Evolutionary conservation across 53 echinoderm and acorn worm genomes (phyloP), one percentile per base, ranked within the genome.

Genomic region (Patiria pectinifera): DNA sequence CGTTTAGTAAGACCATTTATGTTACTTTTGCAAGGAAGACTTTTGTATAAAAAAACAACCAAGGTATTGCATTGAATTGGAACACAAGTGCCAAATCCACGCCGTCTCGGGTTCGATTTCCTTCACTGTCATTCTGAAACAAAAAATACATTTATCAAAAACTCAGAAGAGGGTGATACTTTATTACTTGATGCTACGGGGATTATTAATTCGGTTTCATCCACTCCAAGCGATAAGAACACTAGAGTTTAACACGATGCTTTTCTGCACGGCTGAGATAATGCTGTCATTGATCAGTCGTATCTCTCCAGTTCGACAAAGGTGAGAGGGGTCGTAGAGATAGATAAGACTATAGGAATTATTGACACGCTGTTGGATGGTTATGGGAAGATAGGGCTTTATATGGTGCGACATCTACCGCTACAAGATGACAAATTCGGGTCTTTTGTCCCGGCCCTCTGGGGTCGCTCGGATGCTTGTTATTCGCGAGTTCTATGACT

Each of bases 151-250:
- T 79, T 79, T 79, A 48, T 79, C 79, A 79, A 79, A 35, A 48
- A 4, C 79, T 12, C 79, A 5, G 11, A 26, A 48, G 79, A 79
- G 19, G 24, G 47, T 46, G 79, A 13, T 47, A 15, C 45, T 11
- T 2, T 15, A 79, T 45, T 15, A 74, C 74, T 24, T 24, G 74
- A 74, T 74, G 10, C 24, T 70, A 21, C 15, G 14, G 35, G 47
- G 48, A 46, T 46, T 79, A 79, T 46, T 79, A 48, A 45, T 79
- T 48, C 47, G 10, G 3, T 14, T 79, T 13, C 19, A 79, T 79
- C 48, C 79, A 79, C 79, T 79, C 48, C 48, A 79, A 15, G 45
- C 7, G 79, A 79, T 79, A 79, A 79, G 79, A 79, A 12, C 44
- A 46, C 79, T 79, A 12, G 45, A 79, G 48, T 79, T 46, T 46